phyloP scores from a whole-genome alignment of 1,140 invertebrate genomes.

The Telenomus remus region DNA sequence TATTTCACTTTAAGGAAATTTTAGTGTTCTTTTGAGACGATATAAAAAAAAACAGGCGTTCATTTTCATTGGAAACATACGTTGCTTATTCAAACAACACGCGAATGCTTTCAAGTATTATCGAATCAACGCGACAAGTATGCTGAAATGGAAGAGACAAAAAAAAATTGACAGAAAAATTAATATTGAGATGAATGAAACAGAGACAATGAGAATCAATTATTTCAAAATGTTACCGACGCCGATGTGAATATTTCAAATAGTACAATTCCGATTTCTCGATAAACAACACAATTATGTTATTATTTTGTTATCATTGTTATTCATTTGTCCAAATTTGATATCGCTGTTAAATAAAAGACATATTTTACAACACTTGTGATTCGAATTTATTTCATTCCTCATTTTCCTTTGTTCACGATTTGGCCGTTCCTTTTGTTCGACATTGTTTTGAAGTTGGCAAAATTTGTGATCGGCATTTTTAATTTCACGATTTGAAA shows the following conservation, averaged over 20 bases:
- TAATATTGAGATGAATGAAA: no score
- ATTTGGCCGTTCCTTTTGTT: not conserved
- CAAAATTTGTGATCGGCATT: not conserved
- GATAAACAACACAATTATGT: slow-evolving; percentile 33
- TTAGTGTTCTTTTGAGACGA: slow-evolving; percentile 50
- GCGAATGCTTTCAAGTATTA: slow-evolving; percentile 54
- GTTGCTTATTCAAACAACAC: slow-evolving; percentile 51
- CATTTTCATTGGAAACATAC: slow-evolving; percentile 41
- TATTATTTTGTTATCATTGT: slow-evolving; percentile 53
- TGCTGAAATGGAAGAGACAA: slow-evolving; percentile 21
- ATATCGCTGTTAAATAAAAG: slow-evolving; percentile 55
- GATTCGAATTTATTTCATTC: slow-evolving; percentile 12
- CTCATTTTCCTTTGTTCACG: slow-evolving; percentile 7
- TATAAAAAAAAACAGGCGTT: slow-evolving; percentile 31
- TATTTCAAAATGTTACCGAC: slow-evolving; percentile 47
- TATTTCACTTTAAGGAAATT: slow-evolving; percentile 45
- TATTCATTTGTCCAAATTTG: slow-evolving; percentile 53
- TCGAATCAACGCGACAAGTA: slow-evolving; percentile 29
- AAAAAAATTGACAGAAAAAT: slow-evolving; percentile 9
- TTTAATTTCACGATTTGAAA: not conserved
- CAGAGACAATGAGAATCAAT: not conserved
- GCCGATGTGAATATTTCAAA: slow-evolving; percentile 20
- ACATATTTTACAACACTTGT: slow-evolving; percentile 50
- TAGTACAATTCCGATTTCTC: slow-evolving; percentile 40
- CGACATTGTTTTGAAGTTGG: no score